phyloP scores from a whole-genome alignment of 2,113 vertebrate genomes.

The Callipepla squamata region DNA sequence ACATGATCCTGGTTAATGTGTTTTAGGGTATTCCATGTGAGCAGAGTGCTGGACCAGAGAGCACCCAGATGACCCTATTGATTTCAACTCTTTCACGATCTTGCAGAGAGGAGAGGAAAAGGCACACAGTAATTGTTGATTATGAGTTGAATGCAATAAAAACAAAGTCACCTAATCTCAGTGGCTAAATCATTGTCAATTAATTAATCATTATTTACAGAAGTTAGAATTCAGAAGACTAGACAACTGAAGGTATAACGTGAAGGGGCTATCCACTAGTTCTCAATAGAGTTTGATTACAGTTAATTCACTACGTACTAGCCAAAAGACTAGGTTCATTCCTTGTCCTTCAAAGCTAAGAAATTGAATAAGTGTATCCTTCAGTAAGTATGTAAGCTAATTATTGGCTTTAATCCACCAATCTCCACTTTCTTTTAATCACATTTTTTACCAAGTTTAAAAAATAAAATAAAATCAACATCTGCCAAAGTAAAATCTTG shows the following conservation, averaged over 20 bases:
- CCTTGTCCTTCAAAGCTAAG: not conserved
- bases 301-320: not conserved
- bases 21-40: not conserved
- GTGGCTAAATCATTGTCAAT: not conserved
- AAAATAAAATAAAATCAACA: not conserved
- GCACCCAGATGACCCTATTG: too few relatives aligned
- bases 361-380: not conserved
- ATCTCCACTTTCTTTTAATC: not conserved
- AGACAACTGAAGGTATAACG: not conserved
- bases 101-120: not conserved
- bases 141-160: not conserved
- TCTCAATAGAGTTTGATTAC: not conserved
- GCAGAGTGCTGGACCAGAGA: not conserved
- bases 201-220: not conserved
- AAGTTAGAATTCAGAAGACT: not conserved
- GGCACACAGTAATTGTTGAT: not conserved
- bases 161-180: not conserved
- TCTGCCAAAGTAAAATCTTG: not conserved
- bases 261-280: not conserved
- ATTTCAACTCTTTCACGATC: not conserved
- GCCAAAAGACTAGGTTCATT: not conserved
- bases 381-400: not conserved
- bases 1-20: not conserved
- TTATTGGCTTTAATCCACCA: not conserved
- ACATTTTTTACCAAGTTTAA: not conserved